A percentile compares a stretch with the other conserved stretches of the same genome.
Conservation (phyloP, 2,113 vertebrate genomes). For the Chamaea fasciata region DNA sequence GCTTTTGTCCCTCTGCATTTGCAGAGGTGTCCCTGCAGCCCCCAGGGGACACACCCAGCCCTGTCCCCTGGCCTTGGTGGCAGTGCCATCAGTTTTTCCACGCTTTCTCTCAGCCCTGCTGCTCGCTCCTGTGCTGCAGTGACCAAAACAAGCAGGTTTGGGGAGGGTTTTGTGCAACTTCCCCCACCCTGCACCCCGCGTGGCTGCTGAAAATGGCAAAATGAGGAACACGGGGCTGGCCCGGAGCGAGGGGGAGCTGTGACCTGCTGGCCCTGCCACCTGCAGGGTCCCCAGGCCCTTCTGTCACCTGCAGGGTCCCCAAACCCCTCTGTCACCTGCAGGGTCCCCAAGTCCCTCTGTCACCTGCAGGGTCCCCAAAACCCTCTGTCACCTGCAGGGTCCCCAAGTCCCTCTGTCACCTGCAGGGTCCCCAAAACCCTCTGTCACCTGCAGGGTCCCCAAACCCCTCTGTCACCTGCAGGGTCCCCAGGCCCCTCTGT, state of each 20-base stretch:
- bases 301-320: background rate
- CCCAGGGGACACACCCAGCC: background rate
- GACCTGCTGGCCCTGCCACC: background rate
- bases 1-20: background rate
- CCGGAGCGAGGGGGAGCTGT: background rate
- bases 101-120: fast-evolving
- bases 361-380: background rate
- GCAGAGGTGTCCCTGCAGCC: background rate
- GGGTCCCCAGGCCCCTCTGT: background rate
- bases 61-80: fast-evolving
- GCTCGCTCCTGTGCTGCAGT: background rate
- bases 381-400: background rate
- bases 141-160: background rate
- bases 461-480: background rate
- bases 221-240: constrained; percentile 33
- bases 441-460: background rate
- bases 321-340: background rate
- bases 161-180: constrained; percentile 28
- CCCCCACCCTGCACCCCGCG: background rate
- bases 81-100: background rate
- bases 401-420: too few species aligned
- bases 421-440: too few species aligned
- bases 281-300: fast-evolving
- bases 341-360: too few species aligned
- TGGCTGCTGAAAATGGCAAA: constrained; percentile 34